Base-by-base conservation (phyloP, 2,113 vertebrate species). In the Spermophilus dauricus region DNA sequence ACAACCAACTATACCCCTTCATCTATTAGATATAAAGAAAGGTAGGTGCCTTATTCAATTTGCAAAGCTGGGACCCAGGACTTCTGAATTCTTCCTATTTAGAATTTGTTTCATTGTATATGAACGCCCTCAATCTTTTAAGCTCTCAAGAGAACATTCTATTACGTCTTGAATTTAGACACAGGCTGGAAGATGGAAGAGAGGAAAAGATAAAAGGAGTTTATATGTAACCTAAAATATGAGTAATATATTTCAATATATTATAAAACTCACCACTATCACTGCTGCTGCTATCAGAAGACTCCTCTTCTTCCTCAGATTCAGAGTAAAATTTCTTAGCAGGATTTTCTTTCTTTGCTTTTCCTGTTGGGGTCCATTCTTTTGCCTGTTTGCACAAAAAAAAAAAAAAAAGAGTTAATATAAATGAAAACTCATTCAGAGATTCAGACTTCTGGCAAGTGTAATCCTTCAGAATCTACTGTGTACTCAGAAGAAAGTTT, bases 271-370 rank as follows among this genome's bases (percentile, higher is more conserved):
- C 95, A 97, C 99, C 98, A 81, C 98, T 99, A 58, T 97, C 97
- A 95, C 97, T 98, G 89, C 94, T 98, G 65, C 97, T 98, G 65
- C 97, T 98, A 30, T 96, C 85, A 87, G 99, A 99, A 77, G 99
- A 99, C 4, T 99, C 98, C 26, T 99, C 99, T 8, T 99, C 99
- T 34, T 99, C 99, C 67, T 99, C 99, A 58, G 99, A 99, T 58
- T 99, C 99, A 4, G 99, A 99, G 97, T 99, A 99, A 98, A 99
- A 99, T 96, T 99, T 99, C 80, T 99, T 99, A 37, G 88, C 89
- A 72, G 99, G 98, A 96, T 99, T 99, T 53, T 98, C 92, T 93
- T 99, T 97, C 98, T 99, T 99, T 87, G 97, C 32, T 97, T 99
- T 99, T 93, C 98, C 99, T 63, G 96, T 65, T 48, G 98, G 98